Evolutionary conservation across 2,113 vertebrate genomes (phyloP).

Genomic region (Chlamydotis undulata): DNA sequence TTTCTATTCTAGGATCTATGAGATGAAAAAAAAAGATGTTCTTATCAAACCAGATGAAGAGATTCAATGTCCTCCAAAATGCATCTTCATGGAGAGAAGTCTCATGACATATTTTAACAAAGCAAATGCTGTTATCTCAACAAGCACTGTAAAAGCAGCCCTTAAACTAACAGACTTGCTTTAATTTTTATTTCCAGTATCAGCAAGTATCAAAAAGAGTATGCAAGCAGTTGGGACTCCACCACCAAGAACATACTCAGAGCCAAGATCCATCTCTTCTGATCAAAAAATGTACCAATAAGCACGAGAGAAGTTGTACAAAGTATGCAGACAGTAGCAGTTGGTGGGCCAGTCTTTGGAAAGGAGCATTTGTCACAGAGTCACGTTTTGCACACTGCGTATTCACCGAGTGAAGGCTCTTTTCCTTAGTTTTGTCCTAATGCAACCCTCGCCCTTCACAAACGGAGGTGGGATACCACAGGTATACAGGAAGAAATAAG

Average conservation of each 20-base stretch:
- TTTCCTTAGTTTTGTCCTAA: not conserved
- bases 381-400: accelerated
- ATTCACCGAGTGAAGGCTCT: not conserved
- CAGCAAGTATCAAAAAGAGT: not conserved
- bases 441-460: not conserved
- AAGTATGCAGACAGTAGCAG: not conserved
- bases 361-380: not conserved
- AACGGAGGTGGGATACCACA: not conserved
- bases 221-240: not conserved
- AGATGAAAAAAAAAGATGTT: not conserved
- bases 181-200: not conserved
- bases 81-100: not conserved
- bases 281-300: not conserved
- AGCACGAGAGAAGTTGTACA: not conserved
- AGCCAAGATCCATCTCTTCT: not conserved
- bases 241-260: not conserved
- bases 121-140: not conserved
- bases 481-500: not conserved
- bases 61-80: accelerated
- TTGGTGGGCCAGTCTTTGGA: not conserved
- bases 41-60: not conserved
- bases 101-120: not conserved
- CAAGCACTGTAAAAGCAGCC: not conserved
- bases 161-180: not conserved
- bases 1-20: not conserved